These are phyloP conservation scores for Squalus acanthias DNA, from an alignment of 2,797 vertebrate species.

Conservation along the genomic window DNA sequence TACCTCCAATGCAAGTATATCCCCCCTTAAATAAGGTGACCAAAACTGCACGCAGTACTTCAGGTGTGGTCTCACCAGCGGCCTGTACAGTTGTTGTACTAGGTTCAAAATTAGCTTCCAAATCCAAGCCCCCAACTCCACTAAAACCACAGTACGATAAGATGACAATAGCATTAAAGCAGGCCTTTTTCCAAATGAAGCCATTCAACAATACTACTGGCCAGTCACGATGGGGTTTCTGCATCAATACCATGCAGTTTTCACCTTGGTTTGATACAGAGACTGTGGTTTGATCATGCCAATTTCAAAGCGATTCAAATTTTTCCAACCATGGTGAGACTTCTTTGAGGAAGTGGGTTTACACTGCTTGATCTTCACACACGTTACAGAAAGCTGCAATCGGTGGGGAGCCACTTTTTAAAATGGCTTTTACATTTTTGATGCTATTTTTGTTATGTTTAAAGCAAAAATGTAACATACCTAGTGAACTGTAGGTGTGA, in stretches of 20 bases:
- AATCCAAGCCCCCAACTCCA: not conserved
- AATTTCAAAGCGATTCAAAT: not conserved
- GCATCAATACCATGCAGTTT: not conserved
- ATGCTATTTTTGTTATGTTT: not conserved
- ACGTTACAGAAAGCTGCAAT: not conserved
- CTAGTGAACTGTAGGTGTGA: not conserved
- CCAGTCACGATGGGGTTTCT: not conserved
- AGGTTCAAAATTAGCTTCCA: not conserved
- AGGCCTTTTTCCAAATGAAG: not conserved
- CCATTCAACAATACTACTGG: not conserved
- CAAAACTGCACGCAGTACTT: too few relatives aligned
- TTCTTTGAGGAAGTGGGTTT: not conserved
- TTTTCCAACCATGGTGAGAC: not conserved
- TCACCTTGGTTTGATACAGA: not conserved
- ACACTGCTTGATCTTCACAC: not conserved
- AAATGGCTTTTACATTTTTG: not conserved
- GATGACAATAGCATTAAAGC: not conserved
- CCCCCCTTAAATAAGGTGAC: too few relatives aligned
- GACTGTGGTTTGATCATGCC: not conserved
- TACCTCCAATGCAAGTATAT: too few relatives aligned
- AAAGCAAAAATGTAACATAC: not conserved
- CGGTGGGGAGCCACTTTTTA: not conserved
- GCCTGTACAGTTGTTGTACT: too few relatives aligned
- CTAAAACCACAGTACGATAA: not conserved
- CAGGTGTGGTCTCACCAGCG: too few relatives aligned